Base-by-base conservation (phyloP, 2,797 vertebrate species). In the Distichodus sexfasciatus region DNA sequence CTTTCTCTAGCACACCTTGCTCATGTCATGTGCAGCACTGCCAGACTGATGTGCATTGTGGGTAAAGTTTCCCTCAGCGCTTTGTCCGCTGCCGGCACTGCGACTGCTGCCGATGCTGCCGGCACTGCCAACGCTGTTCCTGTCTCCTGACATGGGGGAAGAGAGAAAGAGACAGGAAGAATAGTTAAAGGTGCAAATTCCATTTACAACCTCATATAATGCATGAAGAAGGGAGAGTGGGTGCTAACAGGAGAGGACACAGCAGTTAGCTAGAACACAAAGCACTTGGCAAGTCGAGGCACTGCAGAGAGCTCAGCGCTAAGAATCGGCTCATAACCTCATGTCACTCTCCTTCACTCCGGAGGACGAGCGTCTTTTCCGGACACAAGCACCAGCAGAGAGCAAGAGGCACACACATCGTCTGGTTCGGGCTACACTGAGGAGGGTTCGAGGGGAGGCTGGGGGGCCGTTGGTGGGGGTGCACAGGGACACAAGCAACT, bases 31-130 rank as follows among this genome's bases (percentile, higher is more conserved):
- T 29, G 69, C 24, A 2, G 69, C 46, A 65, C 35, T 80, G 72
- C 85, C 96, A 93, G 74, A 93, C 93, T 87, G 82, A 1, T 76
- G 74, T 1, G 86, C 86, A 12, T 85, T 88, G 76, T 84, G 69
- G 2, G 74, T 86, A 0, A 80, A 89, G 90, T 86, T 94, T 83
- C 94, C 94, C 80, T 98, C 97, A 0, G 91, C 92, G 88, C 97
- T 99, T 87, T 99, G 96, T 7, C 97, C 97, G 0, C 97, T 99
- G 72, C 97, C 97, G 0, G 96, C 96, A 0, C 97, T 99, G 71
- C 97, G 94, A 62, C 93, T 96, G 88, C 96, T 98, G 79, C 94
- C 93, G 0, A 96, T 93, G 1, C 97, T 92, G 80, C 94, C 93
- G 11, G 95, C 94, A 0, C 97, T 99, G 54, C 96, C 96, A 33